Conservation (phyloP, 2,113 vertebrate species). For the Gracilinanus agilis region DNA sequence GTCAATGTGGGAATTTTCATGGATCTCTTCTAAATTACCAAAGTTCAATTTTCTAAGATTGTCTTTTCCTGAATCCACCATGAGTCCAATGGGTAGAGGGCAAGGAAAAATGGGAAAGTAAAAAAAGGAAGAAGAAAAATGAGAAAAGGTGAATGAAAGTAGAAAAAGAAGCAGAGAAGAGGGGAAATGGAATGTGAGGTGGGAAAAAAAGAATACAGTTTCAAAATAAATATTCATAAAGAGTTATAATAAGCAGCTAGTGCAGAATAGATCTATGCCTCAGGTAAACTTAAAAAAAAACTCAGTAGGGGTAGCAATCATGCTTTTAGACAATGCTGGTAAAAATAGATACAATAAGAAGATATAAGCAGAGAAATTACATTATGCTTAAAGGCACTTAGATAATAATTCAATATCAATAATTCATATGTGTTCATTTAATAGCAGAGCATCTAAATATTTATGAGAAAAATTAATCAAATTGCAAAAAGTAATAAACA, state of each 20-base stretch:
- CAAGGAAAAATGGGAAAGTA: conserved; percentile 20
- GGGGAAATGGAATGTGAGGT: not conserved
- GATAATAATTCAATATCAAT: not conserved
- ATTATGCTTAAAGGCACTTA: not conserved
- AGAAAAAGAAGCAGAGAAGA: not conserved
- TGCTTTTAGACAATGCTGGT: not conserved
- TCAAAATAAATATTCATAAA: not conserved
- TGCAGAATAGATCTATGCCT: not conserved
- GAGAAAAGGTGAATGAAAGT: not conserved
- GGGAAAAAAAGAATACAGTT: not conserved
- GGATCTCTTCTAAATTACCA: conserved; percentile 23
- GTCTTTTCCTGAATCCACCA: conserved; percentile 15
- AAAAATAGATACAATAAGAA: not conserved
- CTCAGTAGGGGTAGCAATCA: not conserved
- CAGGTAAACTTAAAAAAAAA: not conserved
- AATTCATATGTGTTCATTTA: not conserved
- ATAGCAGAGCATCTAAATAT: not conserved
- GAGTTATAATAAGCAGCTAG: not conserved
- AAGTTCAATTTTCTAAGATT: not conserved
- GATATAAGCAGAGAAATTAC: not conserved
- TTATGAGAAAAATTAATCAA: not conserved
- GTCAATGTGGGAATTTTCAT: not conserved
- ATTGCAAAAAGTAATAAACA: not conserved
- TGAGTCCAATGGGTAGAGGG: not conserved
- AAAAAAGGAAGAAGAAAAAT: conserved; percentile 13